Evolutionary conservation across 2,113 vertebrate genomes (phyloP), one percentile per base, ranked within the genome.

Genomic region (Hyla sarda): DNA sequence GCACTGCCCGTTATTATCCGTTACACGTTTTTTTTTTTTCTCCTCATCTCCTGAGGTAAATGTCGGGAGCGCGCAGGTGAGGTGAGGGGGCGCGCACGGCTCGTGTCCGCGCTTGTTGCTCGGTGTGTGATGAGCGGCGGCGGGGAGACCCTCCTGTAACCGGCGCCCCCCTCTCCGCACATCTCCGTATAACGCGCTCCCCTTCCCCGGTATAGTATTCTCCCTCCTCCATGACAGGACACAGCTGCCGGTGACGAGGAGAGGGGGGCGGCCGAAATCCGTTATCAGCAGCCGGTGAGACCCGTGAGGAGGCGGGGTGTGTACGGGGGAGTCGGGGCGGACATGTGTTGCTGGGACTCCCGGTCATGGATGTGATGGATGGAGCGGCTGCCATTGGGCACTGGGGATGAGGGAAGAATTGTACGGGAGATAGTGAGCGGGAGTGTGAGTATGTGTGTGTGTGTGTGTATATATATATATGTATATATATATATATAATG

Each of bases 191-290:
- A 78, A 21, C 58, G 60, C 41, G 56, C 19, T 30, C 45, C 47
- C 73, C 50, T 37, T 28, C 82, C 19, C 50, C 23, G 1, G 14
- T 37, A 5, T 52, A 28, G 14, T 30, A 21, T 30, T 80, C 19
- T 41, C 81, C 67, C 41, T 12, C 23, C 30, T 52, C 65, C 69
- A 48, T 73, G 47, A 54, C 25, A 58, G 48, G 25, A 8, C 41
- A 19, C n/a, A 41, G 74, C 75, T 9, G 75, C 74, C 84, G 50
- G 62, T 45, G 65, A 30, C 62, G 25, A 67, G 76, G 76, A 80
- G 84, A 85, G 84, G 84, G 82, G 84, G 84, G 84, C 75, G 84
- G 75, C 76, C 76, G 58, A 65, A 76, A 62, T 79, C 75, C 76
- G 62, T 56, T 71, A 79, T 19, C 50, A 56, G 37, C 74, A 50